Evolutionary conservation across 2,888 invertebrate genomes (phyloP).

Genomic region (Athalia circularis): DNA sequence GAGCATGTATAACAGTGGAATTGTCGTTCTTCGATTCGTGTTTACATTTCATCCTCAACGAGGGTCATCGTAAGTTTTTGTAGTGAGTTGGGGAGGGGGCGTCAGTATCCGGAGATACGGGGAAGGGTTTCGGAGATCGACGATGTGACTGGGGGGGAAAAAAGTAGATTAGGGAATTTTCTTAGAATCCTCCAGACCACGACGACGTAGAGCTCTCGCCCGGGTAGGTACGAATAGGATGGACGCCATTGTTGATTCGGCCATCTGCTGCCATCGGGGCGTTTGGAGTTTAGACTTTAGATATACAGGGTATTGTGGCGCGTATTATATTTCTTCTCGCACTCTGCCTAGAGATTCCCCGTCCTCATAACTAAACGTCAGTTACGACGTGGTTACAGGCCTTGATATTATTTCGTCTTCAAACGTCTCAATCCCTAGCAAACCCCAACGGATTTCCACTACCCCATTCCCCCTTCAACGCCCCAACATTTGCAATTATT

Average conservation of each 20-base stretch:
- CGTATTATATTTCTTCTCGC: conserved; percentile 35
- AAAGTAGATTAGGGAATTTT: conserved; percentile 29
- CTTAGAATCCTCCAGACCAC: conserved; percentile 16
- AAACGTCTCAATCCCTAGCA: conserved; percentile 16
- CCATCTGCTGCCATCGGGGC: conserved; percentile 39
- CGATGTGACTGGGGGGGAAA: not conserved
- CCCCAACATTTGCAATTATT: not conserved
- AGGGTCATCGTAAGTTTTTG: not conserved
- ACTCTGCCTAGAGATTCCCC: not conserved
- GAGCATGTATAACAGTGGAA: not conserved
- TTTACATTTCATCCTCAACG: not conserved
- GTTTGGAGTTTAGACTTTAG: conserved; percentile 39
- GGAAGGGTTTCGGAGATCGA: not conserved
- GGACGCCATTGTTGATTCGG: conserved; percentile 43
- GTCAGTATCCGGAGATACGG: not conserved
- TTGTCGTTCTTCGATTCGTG: not conserved
- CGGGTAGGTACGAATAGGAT: not conserved
- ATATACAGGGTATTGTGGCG: conserved; percentile 36
- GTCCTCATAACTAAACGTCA: conserved; percentile 26
- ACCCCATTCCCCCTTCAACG: not conserved
- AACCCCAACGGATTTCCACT: not conserved
- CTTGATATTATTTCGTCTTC: conserved; percentile 15
- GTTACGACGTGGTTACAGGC: conserved; percentile 19
- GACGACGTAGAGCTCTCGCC: not conserved
- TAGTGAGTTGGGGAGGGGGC: too few species aligned